Percentiles rank a stretch among this genome's conserved stretches.
Conservation (phyloP, 1,140 invertebrate species). For the Ostrea edulis region DNA sequence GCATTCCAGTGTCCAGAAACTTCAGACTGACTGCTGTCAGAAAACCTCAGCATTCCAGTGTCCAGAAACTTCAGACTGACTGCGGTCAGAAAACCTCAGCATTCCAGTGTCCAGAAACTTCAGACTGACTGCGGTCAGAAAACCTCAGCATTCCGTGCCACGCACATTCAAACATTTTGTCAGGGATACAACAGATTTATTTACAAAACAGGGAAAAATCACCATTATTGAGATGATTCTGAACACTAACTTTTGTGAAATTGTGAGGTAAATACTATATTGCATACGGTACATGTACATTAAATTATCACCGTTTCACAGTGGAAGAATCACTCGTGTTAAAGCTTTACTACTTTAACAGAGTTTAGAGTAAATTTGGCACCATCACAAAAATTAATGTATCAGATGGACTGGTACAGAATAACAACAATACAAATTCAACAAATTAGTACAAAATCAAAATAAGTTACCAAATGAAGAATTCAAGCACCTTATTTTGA, state of each 20-base stretch:
- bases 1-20: no score
- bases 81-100: no score
- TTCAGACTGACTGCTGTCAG: no score
- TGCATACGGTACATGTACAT: not conserved
- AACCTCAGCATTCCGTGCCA: no score
- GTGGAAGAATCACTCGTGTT: not conserved
- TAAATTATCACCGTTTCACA: constrained; percentile 7
- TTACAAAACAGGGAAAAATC: not conserved
- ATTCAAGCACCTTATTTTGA: constrained; percentile 1
- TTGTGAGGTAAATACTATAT: constrained; percentile 26
- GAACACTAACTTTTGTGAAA: constrained; percentile 39
- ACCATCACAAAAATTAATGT: constrained; percentile 38
- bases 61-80: no score
- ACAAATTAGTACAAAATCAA: constrained; percentile 30
- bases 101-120: no score
- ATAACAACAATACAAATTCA: not conserved
- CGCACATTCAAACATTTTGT: no score
- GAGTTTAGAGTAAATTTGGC: constrained; percentile 24
- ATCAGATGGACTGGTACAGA: not conserved
- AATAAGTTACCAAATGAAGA: not conserved
- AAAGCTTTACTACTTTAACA: not conserved
- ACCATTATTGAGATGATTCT: not conserved
- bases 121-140: no score
- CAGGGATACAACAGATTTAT: not conserved
- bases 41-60: no score